These are phyloP conservation scores for Liopterus haemorrhoidalis DNA, from an alignment of 2,888 invertebrate species.

Conservation along the genomic window DNA sequence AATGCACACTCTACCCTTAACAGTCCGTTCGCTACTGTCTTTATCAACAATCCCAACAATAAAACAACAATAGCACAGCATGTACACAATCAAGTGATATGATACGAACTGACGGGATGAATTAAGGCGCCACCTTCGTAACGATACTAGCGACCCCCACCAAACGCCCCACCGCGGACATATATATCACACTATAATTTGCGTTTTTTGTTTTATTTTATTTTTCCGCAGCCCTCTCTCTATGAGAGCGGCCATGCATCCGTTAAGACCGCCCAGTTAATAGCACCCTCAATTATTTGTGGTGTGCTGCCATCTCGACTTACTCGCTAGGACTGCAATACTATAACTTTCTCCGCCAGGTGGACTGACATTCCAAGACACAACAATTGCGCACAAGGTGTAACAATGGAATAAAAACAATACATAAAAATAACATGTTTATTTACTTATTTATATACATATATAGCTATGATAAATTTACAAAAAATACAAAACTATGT, in stretches of 20 bases:
- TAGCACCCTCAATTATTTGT: conserved; percentile 45
- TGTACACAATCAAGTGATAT: conserved; percentile 47
- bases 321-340: conserved; percentile 9
- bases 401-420: too few species aligned
- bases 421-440: too few species aligned
- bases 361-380: conserved; percentile 20
- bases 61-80: conserved; percentile 28
- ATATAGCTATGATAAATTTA: too few species aligned
- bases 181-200: conserved; percentile 47
- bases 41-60: conserved; percentile 3
- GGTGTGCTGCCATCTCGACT: conserved; percentile 36
- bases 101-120: conserved; percentile 46
- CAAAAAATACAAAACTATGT: too few species aligned
- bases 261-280: conserved; percentile 50
- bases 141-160: conserved; percentile 18
- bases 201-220: conserved; percentile 44
- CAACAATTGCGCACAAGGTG: conserved; percentile 16
- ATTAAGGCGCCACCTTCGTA: conserved; percentile 24
- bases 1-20: conserved; percentile 20
- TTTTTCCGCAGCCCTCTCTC: conserved; percentile 43
- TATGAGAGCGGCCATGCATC: conserved; percentile 49
- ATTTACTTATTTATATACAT: too few species aligned
- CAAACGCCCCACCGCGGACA: conserved; percentile 33
- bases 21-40: neutral
- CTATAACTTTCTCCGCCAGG: conserved; percentile 17